Evolutionary conservation across 2,113 vertebrate genomes (phyloP), one percentile per base, ranked within the genome.

Genomic region (Thunnus maccoyii): DNA sequence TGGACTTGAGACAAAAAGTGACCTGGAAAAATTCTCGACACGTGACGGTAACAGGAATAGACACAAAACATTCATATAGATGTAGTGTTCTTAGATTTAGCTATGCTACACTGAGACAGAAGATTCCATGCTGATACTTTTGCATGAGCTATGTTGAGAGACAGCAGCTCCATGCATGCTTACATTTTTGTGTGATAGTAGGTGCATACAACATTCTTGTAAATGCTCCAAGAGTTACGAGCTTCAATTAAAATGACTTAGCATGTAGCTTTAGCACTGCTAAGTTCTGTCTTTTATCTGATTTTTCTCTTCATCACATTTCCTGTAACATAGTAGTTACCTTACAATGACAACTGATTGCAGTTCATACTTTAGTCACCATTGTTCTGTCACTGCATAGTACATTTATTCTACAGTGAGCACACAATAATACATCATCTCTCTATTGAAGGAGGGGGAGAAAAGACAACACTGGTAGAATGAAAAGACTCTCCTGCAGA

Each of bases 401-500:
- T 7, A 62, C 15, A 30, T 74, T n/a, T 74, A 32, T 69, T 46
- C 22, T 46, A 47, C 6, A 30, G 27, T 30, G 27, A 30, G 27
- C 27, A 46, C 25, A 80, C 11, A 55, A 55, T 55, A 55, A 55
- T 20, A 55, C 54, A 52, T 55, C 16, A n/a, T n/a, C 18, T 20
- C 20, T 10, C 18, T 18, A 18, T 46, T 50, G 71, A 46, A 60
- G 18, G 6, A 27, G 27, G 55, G 47, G 54, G 54, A 41, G 78
- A 20, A 72, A 58, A 64, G 44, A 79, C 47, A 76, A 68, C 62
- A 82, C 0, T 16, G 17, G 18, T 30, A 48, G 58, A 65, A 41
- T 61, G 41, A 78, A 61, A 80, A 64, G 18, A 52, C 25, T 55
- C 48, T 62, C 41, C 52, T 52, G 48, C 30, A 32, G 52, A 58